Evolutionary conservation across 2,113 vertebrate species (phyloP).

Genomic region (Myotis lucifugus): DNA sequence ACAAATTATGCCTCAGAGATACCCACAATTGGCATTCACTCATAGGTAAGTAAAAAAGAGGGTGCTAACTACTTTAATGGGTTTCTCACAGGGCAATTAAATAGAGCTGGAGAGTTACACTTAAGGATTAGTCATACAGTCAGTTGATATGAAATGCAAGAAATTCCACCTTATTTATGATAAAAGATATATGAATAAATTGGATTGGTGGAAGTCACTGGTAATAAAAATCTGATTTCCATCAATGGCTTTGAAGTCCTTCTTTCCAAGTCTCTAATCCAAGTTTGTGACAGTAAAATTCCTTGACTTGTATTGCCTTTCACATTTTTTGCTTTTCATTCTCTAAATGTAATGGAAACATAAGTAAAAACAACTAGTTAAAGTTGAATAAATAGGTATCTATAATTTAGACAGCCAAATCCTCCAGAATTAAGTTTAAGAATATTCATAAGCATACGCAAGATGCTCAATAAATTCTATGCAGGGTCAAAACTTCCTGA

Average conservation of each 20-base stretch:
- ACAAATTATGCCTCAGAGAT: not conserved
- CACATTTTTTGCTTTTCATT: not conserved
- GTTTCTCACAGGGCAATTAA: conserved; percentile 17
- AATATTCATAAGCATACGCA: not conserved
- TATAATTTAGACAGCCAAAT: not conserved
- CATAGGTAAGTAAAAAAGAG: not conserved
- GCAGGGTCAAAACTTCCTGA: not conserved
- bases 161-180: not conserved
- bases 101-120: not conserved
- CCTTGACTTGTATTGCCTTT: not conserved
- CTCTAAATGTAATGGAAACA: not conserved
- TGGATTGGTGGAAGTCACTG: not conserved
- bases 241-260: not conserved
- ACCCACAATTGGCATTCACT: not conserved
- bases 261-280: not conserved
- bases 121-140: not conserved
- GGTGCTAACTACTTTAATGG: not conserved
- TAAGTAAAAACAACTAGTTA: not conserved
- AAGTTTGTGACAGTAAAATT: not conserved
- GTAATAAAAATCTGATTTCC: not conserved
- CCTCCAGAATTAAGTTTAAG: not conserved
- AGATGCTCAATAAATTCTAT: not conserved
- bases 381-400: not conserved
- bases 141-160: not conserved
- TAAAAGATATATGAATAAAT: not conserved